A percentile compares a stretch with the other conserved stretches of the same genome.
phyloP scores from a whole-genome alignment of 2,888 invertebrate species.

The Nomada fabriciana region DNA sequence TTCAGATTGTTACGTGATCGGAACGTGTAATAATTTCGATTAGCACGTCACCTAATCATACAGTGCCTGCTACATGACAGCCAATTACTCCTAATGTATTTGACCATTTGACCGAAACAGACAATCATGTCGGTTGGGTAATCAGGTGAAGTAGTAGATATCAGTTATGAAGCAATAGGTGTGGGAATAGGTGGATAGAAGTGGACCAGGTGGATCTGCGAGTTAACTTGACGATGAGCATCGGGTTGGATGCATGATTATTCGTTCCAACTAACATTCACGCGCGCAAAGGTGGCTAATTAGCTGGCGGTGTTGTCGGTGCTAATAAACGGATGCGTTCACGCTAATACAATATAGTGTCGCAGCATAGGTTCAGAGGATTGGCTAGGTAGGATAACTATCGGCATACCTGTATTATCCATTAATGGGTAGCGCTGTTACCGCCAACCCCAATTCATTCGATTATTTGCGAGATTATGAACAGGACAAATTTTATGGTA shows the following conservation, averaged over 20 bases:
- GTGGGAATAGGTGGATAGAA: background rate
- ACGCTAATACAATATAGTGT: conserved; percentile 76
- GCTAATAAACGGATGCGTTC: conserved; percentile 79
- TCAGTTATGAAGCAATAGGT: background rate
- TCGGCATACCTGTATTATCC: conserved; percentile 76
- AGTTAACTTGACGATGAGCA: conserved; percentile 49
- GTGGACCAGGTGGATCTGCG: background rate
- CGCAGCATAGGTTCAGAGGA: conserved; percentile 30
- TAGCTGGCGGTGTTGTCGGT: conserved; percentile 72
- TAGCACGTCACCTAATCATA: conserved; percentile 25
- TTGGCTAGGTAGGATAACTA: conserved; percentile 65
- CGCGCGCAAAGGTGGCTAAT: conserved; percentile 67
- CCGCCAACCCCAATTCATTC: conserved; percentile 78
- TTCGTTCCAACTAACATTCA: conserved; percentile 51
- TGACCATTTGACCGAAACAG: conserved; percentile 32
- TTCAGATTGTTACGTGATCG: conserved; percentile 10
- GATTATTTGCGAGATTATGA: conserved; percentile 77
- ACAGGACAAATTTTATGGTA: background rate
- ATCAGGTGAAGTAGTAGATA: conserved; percentile 35
- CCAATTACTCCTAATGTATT: conserved; percentile 35
- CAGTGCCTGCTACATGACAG: conserved; percentile 4
- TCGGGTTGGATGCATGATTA: conserved; percentile 54
- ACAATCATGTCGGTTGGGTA: conserved; percentile 53
- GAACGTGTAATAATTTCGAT: conserved; percentile 1
- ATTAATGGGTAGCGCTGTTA: conserved; percentile 80